phyloP scores from a whole-genome alignment of 2,113 vertebrate genomes.

The Hemicordylus capensis region DNA sequence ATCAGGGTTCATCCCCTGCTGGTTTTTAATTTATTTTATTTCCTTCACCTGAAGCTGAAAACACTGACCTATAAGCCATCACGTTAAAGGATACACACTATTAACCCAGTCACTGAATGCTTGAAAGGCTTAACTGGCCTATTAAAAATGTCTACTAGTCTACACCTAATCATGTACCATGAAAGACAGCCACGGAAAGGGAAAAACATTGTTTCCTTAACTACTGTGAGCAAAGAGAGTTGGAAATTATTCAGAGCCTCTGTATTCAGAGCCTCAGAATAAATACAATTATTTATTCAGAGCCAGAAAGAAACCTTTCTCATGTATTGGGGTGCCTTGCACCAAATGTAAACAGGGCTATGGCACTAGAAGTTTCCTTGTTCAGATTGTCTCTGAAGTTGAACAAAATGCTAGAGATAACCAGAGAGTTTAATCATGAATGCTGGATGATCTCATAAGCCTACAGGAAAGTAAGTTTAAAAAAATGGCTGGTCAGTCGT shows the following conservation, averaged over 20 bases:
- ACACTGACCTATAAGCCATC: background rate
- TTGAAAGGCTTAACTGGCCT: background rate
- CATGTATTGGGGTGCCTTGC: background rate
- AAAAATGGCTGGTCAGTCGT: no score
- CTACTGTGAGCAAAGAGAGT: background rate
- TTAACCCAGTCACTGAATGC: slow-evolving; percentile 17
- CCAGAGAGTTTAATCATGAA: no score
- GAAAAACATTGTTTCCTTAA: background rate
- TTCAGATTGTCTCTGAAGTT: background rate
- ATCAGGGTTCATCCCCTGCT: slow-evolving; percentile 12
- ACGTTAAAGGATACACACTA: background rate
- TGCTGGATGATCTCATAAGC: no score
- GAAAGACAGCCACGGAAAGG: background rate
- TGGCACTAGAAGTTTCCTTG: background rate
- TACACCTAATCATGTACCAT: background rate
- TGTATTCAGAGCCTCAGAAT: no score
- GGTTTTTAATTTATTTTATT: slow-evolving; percentile 19
- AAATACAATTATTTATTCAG: no score
- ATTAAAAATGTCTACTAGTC: slow-evolving; percentile 4
- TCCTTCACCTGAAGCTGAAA: slow-evolving; percentile 39
- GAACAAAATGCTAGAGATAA: background rate
- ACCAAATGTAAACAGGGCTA: background rate
- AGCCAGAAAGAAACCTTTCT: background rate
- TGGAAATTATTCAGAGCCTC: background rate
- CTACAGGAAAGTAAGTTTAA: no score